Base-by-base conservation (phyloP, 2,113 vertebrate genomes). In the Lanius collurio region DNA sequence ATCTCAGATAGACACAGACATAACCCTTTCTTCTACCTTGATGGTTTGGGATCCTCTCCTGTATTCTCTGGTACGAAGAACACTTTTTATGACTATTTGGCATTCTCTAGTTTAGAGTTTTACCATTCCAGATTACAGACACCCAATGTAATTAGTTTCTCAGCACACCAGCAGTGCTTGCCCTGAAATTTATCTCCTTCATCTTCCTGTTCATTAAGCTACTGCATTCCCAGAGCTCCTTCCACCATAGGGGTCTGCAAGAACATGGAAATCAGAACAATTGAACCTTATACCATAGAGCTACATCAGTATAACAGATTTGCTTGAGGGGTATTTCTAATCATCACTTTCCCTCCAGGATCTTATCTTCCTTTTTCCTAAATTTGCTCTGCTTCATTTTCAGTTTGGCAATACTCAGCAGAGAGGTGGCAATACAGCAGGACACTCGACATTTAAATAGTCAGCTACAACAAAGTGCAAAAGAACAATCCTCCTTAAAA, bases 171-270 rank as follows among this genome's bases (percentile, higher is more conserved):
- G 35, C 83, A 63, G 76, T 47, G 79, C 47, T 86, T 77, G n/a
- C 67, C 41, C 46, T 92, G 79, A 80, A 90, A 80, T 76, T 83
- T 92, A 74, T 96, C 46, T 88, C 59, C 46, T 80, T 93, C 44
- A n/a, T 93, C 37, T 90, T 73, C 49, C 27, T 78, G 80, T 71
- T 96, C 89, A 84, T 93, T 97, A 87, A 90, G 64, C 52, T 78
- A 39, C 75, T 90, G 41, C 77, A 46, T 85, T 86, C 33, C 63
- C 76, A 88, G 37, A 63, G 69, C 78, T 95, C 13, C 59, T 86
- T 94, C 90, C 90, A 83, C 93, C 14, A 2, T 9, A 74, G 92
- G 84, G 24, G 39, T 65, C 90, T 80, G 44, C 15, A 86, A 80
- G 75, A 92, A 69, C 71, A 60, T 24, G 30, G 47, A 62, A 85